Base-by-base conservation (phyloP, 2,888 invertebrate genomes). In the Netelia fuscicornis region DNA sequence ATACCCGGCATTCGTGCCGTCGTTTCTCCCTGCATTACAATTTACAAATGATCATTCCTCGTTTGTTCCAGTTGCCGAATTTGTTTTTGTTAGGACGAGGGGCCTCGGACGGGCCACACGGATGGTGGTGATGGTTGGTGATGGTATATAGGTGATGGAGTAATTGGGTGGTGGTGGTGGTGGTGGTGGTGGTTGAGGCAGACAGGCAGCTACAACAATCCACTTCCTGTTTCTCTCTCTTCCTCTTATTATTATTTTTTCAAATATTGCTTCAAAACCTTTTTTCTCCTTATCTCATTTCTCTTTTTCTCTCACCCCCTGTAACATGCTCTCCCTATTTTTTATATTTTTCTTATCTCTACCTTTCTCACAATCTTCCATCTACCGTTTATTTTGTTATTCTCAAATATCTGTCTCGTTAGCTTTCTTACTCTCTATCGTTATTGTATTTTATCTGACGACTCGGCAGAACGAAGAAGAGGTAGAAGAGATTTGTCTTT, bases 1-100 rank as follows among this genome's bases (percentile, higher is more conserved):
- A 95, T 94, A 85, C 94, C 94, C 80, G 94, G 94, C 93, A 95
- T 93, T 89, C 93, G 92, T 83, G 88, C 77, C 81, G 90, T 89
- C 83, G 91, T 87, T 88, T 92, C 94, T 87, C 93, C 92, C 91
- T 94, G 92, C 88, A 91, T 91, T 79, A 90, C 89, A 77, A 91
- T 91, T 77, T 62, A 10, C 89, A 90, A 86, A 89, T 70, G 70
- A 80, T 88, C 80, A 88, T 86, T 85, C 86, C 81, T 87, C 84
- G 71, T 54, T 62, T 25, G 54, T 67, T 48, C 76, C 52, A 3
- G 60, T 62, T 25, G 44, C 25, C 30, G 64, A 44, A 62, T 64
- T 64, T 74, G 78, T 71, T 42, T 70, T 79, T 70, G 71, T 30
- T 54, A 80, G 72, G 60, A 70, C 81, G 75, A 78, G 78, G 65